phyloP scores from a whole-genome alignment of 2,113 vertebrate genomes.

The Leucosticte australis region DNA sequence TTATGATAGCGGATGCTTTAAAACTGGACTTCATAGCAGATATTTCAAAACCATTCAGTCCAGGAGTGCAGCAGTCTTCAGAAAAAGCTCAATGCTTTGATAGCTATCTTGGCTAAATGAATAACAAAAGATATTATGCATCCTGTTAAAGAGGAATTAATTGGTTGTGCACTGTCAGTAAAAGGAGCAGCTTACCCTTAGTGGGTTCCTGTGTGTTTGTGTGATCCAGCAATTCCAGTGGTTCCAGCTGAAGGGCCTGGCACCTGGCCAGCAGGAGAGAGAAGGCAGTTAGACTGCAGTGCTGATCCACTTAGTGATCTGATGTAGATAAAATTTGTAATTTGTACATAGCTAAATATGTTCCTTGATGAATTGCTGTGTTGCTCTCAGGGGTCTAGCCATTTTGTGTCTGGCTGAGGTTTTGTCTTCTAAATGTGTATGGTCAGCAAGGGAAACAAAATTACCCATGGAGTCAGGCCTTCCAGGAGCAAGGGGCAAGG shows the following conservation, averaged over 20 bases:
- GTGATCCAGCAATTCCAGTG: not conserved
- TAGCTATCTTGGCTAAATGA: not conserved
- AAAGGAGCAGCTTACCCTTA: not conserved
- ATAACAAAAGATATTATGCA: not conserved
- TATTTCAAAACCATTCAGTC: not conserved
- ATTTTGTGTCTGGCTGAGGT: not conserved
- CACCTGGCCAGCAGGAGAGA: not conserved
- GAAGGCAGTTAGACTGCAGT: not conserved
- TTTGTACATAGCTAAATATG: not conserved
- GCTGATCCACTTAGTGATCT: not conserved
- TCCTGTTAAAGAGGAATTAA: not conserved
- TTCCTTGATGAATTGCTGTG: not conserved
- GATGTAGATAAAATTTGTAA: not conserved
- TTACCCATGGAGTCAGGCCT: not conserved
- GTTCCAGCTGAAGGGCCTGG: not conserved
- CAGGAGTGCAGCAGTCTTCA: not conserved
- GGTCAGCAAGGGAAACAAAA: not conserved
- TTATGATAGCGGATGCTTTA: not conserved
- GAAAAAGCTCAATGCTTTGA: not conserved
- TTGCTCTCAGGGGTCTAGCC: not conserved
- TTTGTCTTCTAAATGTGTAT: not conserved
- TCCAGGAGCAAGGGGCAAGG: not conserved
- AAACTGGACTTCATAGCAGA: not conserved
- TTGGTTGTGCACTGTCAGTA: not conserved
- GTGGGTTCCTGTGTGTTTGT: not conserved